Base-by-base conservation (phyloP, 2,888 invertebrate species). In the Ichneumon xanthorius region DNA sequence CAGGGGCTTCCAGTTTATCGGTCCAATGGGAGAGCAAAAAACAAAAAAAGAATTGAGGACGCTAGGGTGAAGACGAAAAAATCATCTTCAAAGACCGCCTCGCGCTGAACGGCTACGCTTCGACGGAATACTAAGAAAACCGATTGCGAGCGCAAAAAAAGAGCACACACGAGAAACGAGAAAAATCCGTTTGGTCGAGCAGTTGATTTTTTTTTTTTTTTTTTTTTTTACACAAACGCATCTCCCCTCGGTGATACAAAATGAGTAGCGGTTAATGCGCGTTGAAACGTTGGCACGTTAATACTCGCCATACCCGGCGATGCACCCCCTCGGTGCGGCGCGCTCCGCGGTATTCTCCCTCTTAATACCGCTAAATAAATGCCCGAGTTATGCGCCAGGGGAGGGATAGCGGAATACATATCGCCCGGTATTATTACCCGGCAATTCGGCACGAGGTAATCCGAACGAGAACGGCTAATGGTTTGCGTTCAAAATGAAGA, bases 401-500 rank as follows among this genome's bases (percentile, higher is more conserved):
- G 61, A 26, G 30, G 26, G 14, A 26, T 22, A 61, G 5, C 26
- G 61, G 30, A 61, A 30, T 61, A 61, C 61, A 26, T 61, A 30
- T 61, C 61, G 61, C 22, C 22, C 26, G 58, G 30, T 26, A 63
- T 30, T 63, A 26, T 63, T 9, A 22, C 58, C 26, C 26, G 55
- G 30, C 78, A 79, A 76, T 79, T 75, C 26, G 48, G 81, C 65
- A 75, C 71, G 67, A 67, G 55, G 65, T 67, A 82, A 85, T 58
- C 65, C 79, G 65, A 79, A 61, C 48, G 73, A 70, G 70, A 48
- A 55, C 50, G 67, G 26, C 75, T 79, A 82, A 85, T 85, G 71
- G 75, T 67, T 37, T 22, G 61, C 26, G 73, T 55, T 48, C 55
- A 76, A 73, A 68, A 48, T 67, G 79, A 76, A 71, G 80, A 50